A percentile compares a stretch with the other conserved stretches of the same genome.
phyloP scores from a whole-genome alignment of 2,797 vertebrate genomes.

The Pristis pectinata region DNA sequence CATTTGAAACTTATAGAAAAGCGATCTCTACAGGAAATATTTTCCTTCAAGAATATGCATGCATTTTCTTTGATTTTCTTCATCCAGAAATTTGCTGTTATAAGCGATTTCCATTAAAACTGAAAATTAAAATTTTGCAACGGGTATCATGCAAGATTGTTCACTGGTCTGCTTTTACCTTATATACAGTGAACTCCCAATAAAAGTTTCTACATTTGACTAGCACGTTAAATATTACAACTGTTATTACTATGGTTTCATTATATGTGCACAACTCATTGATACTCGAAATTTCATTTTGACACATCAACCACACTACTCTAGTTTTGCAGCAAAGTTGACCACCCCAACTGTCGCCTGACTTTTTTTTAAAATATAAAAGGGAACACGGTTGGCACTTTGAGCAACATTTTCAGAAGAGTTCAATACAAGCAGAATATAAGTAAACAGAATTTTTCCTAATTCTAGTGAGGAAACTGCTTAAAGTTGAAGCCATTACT shows the following conservation, averaged over 20 bases:
- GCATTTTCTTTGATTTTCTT: neutral
- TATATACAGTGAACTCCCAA: neutral
- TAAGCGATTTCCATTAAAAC: too few species aligned
- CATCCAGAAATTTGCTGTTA: neutral
- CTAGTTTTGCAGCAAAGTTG: neutral
- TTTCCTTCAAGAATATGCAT: neutral
- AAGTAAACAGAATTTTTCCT: too few species aligned
- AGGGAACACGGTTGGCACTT: neutral
- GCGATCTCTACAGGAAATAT: neutral
- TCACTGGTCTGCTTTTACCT: neutral
- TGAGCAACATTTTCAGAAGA: neutral
- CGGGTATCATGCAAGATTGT: neutral
- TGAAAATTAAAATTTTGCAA: neutral
- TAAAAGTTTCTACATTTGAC: neutral
- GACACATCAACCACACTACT: conserved; percentile 19
- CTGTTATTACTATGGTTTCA: too few species aligned
- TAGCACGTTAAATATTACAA: too few species aligned
- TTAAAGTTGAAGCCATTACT: too few species aligned
- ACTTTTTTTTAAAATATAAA: neutral
- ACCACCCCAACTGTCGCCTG: neutral
- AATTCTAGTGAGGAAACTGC: too few species aligned
- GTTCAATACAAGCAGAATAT: neutral
- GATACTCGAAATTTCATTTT: neutral
- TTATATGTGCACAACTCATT: too few species aligned
- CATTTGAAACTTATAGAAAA: neutral